These are phyloP conservation scores for Podotricha telesiphe DNA, from an alignment of 2,888 invertebrate species.

Conservation along the genomic window DNA sequence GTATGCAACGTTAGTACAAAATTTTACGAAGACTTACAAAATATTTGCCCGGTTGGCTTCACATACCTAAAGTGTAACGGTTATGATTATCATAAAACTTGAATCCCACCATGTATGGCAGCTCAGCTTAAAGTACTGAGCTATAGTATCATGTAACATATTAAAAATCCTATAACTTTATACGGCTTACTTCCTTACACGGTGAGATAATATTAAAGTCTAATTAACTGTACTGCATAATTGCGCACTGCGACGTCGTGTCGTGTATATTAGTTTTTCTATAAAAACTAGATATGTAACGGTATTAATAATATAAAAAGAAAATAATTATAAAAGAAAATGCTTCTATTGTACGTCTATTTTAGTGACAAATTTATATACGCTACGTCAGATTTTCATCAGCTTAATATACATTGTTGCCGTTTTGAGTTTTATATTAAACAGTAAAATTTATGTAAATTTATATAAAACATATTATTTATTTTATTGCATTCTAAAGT, in stretches of 20 bases:
- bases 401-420: too few species aligned
- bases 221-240: background rate
- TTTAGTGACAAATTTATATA: background rate
- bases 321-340: too few species aligned
- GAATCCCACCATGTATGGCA: slow-evolving; percentile 25
- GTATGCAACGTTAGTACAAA: background rate
- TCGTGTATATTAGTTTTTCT: background rate
- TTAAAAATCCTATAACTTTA: slow-evolving; percentile 21
- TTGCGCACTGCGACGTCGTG: too few species aligned
- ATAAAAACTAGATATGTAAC: too few species aligned
- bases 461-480: too few species aligned
- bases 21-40: slow-evolving; percentile 26
- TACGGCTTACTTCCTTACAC: slow-evolving; percentile 25
- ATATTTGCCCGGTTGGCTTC: slow-evolving; percentile 23
- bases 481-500: too few species aligned
- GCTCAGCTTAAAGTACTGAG: slow-evolving; percentile 18
- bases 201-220: background rate
- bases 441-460: too few species aligned
- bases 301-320: too few species aligned
- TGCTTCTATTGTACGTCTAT: background rate
- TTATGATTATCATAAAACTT: slow-evolving; percentile 29
- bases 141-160: slow-evolving; percentile 12
- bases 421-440: too few species aligned
- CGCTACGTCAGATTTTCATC: too few species aligned
- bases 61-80: slow-evolving; percentile 28